Percentiles rank a stretch among this genome's conserved stretches.
These are phyloP conservation scores for Deilephila elpenor DNA, from an alignment of 2,888 invertebrate genomes.

Conservation along the genomic window DNA sequence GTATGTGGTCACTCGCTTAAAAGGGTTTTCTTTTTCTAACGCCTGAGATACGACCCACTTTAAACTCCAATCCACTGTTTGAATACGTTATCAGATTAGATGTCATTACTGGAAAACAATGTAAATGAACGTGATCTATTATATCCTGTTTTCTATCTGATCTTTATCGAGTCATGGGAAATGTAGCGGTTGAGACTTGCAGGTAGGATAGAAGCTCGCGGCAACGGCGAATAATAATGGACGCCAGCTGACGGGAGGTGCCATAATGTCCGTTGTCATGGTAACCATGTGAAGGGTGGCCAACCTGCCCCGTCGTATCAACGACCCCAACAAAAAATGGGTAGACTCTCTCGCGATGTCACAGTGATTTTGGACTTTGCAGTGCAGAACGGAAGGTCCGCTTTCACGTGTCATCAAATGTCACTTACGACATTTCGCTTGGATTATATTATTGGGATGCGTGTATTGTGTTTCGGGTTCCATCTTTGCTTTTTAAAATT, in stretches of 20 bases:
- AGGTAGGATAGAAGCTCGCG: conserved; percentile 58
- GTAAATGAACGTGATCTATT: conserved; percentile 58
- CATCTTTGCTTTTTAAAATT: conserved; percentile 85
- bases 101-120: conserved; percentile 58
- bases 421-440: conserved; percentile 67
- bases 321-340: conserved; percentile 66
- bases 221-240: conserved; percentile 78
- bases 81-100: conserved; percentile 53
- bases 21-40: conserved; percentile 39
- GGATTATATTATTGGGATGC: conserved; percentile 71
- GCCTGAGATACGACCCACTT: conserved; percentile 33
- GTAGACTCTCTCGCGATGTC: conserved; percentile 58
- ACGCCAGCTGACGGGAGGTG: conserved; percentile 84
- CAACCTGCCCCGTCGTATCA: conserved; percentile 78
- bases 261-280: conserved; percentile 78
- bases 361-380: conserved; percentile 72
- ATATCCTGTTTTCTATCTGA: conserved; percentile 61
- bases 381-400: conserved; percentile 62
- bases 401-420: conserved; percentile 63
- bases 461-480: conserved; percentile 82
- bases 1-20: conserved; percentile 57
- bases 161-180: conserved; percentile 67
- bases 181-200: conserved; percentile 45
- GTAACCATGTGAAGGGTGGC: conserved; percentile 79
- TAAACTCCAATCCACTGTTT: conserved; percentile 26